Evolutionary conservation across 1,140 invertebrate species (phyloP), one percentile per base, ranked within the genome.

Genomic region (Lasioglossum albipes): DNA sequence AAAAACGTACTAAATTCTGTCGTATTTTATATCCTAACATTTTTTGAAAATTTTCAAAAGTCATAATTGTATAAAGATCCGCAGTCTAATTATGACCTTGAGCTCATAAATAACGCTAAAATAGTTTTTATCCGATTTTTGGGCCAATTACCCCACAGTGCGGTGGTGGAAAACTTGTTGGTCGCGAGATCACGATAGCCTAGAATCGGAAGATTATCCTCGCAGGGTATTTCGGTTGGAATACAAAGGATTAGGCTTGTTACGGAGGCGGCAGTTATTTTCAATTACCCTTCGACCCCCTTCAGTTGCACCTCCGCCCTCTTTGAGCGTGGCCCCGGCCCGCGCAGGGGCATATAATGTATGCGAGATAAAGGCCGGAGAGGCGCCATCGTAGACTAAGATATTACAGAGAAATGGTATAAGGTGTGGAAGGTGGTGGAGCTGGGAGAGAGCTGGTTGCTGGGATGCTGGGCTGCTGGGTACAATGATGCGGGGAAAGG

Each of bases 371-470:
- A 93, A 93, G 90, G 87, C 91, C 89, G 84, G 87, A 90, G 89
- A 90, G 90, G 85, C 87, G 88, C 88, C 90, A 85, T 89, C 91
- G 90, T 91, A 92, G 92, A 91, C 91, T 93, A 93, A 93, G 92
- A 93, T 93, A 93, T 93, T 93, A 93, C 90, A 91, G 89, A 89
- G 91, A 92, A 93, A 92, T 91, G 90, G 91, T 93, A 92, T 92
- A 92, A 92, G 91, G 90, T 89, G 90, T 86, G 89, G 87, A 86
- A 75, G 77, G 75, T 74, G 67, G 77, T 62, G 70, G 45, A 12
- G 67, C 57, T n/a, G 83, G 71, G 36, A 79, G 36, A 79, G 74
- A 72, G 86, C 71, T 62, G 86, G 72, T 84, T 81, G 77, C 80
- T 80, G 81, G 76, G 79, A 79, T 72, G 10, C 69, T 68, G 81